phyloP scores from a whole-genome alignment of 2,113 vertebrate genomes.

The Mormyrus lacerda region DNA sequence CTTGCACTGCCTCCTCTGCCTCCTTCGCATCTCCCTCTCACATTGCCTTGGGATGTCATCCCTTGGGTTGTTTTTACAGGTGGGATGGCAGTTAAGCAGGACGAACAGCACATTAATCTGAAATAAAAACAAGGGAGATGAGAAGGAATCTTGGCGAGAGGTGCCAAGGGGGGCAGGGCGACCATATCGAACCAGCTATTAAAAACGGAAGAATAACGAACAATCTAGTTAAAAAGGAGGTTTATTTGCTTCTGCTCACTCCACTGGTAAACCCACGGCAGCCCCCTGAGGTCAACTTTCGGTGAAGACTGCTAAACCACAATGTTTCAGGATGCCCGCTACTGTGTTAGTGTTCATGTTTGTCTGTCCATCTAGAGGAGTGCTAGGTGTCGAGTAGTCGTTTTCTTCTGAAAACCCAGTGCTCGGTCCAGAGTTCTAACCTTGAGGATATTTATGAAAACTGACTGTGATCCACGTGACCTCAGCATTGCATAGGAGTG shows the following conservation, averaged over 20 bases:
- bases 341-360: background rate
- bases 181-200: background rate
- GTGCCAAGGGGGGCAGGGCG: background rate
- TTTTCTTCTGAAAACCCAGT: background rate
- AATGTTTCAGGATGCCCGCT: background rate
- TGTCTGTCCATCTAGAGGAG: background rate
- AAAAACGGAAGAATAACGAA: background rate
- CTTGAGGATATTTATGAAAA: conserved; percentile 2
- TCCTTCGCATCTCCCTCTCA: background rate
- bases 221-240: background rate
- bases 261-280: background rate
- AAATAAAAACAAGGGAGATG: conserved; percentile 6
- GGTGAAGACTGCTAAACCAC: background rate
- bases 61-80: conserved; percentile 13
- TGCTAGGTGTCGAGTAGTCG: background rate
- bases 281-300: background rate
- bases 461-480: background rate
- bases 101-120: conserved; percentile 5
- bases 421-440: background rate
- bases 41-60: conserved; percentile 1
- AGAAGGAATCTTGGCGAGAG: background rate
- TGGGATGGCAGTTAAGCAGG: background rate
- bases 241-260: background rate
- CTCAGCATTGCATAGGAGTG: background rate
- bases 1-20: background rate